Percentiles rank a stretch among this genome's conserved stretches.
phyloP scores from a whole-genome alignment of 2,797 vertebrate species.

The Syngnathus rostellatus region DNA sequence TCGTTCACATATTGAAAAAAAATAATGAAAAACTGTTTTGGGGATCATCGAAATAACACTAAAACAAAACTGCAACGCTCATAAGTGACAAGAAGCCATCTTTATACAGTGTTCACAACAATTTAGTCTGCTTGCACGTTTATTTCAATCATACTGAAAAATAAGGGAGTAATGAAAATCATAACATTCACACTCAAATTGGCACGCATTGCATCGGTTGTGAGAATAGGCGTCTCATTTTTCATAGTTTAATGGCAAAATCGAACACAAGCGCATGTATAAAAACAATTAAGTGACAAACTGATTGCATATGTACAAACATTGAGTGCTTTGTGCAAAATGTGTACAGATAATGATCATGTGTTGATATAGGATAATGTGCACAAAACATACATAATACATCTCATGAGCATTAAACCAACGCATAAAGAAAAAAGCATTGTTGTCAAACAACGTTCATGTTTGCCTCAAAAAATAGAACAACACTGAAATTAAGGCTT shows the following conservation, averaged over 20 bases:
- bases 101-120: slow-evolving; percentile 1
- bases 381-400: slow-evolving; percentile 66
- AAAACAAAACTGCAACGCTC: not conserved
- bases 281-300: slow-evolving; percentile 60
- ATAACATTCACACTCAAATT: slow-evolving; percentile 44
- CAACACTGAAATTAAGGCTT: not conserved
- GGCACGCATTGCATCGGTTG: slow-evolving; percentile 48
- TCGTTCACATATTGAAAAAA: not conserved
- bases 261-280: slow-evolving; percentile 70
- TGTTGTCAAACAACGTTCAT: slow-evolving; percentile 33
- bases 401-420: slow-evolving; percentile 65
- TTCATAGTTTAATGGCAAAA: slow-evolving; percentile 64
- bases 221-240: slow-evolving; percentile 43
- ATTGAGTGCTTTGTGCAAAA: slow-evolving; percentile 73
- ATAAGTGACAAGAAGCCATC: no score
- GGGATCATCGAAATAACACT: not conserved
- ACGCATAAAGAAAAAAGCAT: slow-evolving; percentile 35
- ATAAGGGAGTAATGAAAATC: slow-evolving; percentile 33
- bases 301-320: slow-evolving; percentile 71
- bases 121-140: slow-evolving; percentile 17
- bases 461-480: not conserved
- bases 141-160: slow-evolving; percentile 49
- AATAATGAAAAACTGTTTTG: not conserved
- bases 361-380: slow-evolving; percentile 70
- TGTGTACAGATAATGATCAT: slow-evolving; percentile 73